phyloP scores from a whole-genome alignment of 2,113 vertebrate genomes.

The Cyprinodon tularosa region DNA sequence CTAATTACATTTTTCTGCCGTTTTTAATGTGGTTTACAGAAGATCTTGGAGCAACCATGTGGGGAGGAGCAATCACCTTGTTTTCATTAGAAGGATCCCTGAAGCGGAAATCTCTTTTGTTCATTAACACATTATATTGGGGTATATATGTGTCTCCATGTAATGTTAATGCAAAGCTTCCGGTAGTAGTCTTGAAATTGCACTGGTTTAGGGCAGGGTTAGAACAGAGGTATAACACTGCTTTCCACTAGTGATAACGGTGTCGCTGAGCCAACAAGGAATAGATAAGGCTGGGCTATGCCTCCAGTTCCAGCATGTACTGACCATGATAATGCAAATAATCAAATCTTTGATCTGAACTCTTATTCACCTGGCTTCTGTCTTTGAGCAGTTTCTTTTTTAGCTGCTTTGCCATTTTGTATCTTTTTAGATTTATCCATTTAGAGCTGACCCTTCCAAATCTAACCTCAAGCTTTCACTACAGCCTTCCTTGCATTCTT shows the following conservation, averaged over 20 bases:
- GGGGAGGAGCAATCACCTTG: slow-evolving; percentile 45
- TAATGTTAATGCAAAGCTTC: slow-evolving; percentile 25
- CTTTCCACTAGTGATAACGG: slow-evolving; percentile 27
- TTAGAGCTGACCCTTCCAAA: no score
- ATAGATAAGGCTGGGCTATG: slow-evolving; percentile 17
- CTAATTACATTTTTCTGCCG: slow-evolving; percentile 70
- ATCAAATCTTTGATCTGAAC: slow-evolving; percentile 43
- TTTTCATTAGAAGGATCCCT: slow-evolving; percentile 63
- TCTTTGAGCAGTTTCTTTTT: slow-evolving; percentile 53
- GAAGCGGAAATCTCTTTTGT: slow-evolving; percentile 55
- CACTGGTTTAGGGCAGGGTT: background rate
- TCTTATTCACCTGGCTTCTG: slow-evolving; percentile 48
- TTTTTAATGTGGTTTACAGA: slow-evolving; percentile 73
- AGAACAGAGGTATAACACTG: background rate
- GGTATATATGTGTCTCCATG: background rate
- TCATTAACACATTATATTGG: slow-evolving; percentile 23
- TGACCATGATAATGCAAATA: slow-evolving; percentile 15
- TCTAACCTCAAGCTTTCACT: no score
- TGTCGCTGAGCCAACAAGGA: slow-evolving; percentile 9
- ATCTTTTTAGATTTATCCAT: no score
- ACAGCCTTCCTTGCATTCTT: no score
- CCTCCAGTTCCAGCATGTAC: slow-evolving; percentile 10
- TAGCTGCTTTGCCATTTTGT: slow-evolving; percentile 28
- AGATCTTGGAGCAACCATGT: slow-evolving; percentile 57
- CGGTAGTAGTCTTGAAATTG: slow-evolving; percentile 24